Evolutionary conservation across 2,113 vertebrate species (phyloP).

Genomic region (Cephalophus harveyi): DNA sequence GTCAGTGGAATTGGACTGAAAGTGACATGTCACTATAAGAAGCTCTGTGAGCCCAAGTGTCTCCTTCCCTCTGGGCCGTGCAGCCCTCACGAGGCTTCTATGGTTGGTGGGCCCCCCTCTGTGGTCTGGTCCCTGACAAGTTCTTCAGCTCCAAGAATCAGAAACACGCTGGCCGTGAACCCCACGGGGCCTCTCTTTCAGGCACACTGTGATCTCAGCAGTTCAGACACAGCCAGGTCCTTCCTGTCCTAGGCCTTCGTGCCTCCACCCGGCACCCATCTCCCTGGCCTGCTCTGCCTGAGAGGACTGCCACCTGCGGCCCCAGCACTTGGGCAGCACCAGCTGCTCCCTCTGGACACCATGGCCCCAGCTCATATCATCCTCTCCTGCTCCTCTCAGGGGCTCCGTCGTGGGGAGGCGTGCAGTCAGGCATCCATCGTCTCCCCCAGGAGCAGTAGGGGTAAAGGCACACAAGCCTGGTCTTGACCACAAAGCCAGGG

Average conservation of each 20-base stretch:
- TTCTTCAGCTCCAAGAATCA: neutral
- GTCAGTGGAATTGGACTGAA: neutral
- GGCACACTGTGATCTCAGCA: neutral
- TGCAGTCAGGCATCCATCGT: neutral
- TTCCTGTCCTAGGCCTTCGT: neutral
- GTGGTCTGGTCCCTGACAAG: neutral
- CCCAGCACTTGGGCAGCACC: neutral
- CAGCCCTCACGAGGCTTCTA: neutral
- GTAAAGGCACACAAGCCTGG: neutral
- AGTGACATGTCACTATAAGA: neutral
- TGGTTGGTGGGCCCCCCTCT: neutral
- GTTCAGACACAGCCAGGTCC: neutral
- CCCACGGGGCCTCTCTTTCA: neutral
- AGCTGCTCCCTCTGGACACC: neutral
- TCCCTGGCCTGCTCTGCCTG: neutral
- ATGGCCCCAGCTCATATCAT: rapidly evolving
- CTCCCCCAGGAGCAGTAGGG: neutral
- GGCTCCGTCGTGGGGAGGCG: rapidly evolving
- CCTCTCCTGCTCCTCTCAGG: neutral
- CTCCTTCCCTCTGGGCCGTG: neutral
- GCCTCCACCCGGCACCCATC: neutral
- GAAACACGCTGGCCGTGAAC: neutral
- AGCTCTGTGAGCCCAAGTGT: neutral
- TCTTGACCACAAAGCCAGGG: neutral
- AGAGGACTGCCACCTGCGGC: neutral